phyloP scores from a whole-genome alignment of 2,113 vertebrate species.

The Galbula dea region DNA sequence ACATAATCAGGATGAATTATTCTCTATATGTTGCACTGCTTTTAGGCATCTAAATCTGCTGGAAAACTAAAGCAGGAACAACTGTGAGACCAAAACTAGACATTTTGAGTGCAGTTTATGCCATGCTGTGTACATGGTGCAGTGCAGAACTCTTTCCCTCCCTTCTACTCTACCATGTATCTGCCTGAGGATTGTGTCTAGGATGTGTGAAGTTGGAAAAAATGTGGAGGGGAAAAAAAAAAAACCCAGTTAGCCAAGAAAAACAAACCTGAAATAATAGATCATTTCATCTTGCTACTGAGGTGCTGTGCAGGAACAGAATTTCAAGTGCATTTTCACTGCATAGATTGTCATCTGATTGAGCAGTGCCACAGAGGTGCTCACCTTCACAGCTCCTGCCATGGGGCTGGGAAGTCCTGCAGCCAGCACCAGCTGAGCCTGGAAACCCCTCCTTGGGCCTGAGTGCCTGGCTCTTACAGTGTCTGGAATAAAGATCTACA shows the following conservation, averaged over 20 bases:
- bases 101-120: background rate
- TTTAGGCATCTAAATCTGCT: background rate
- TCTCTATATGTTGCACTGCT: background rate
- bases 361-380: background rate
- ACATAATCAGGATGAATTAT: background rate
- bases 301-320: background rate
- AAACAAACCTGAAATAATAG: background rate
- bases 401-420: background rate
- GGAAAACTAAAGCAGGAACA: background rate
- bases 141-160: background rate
- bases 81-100: background rate
- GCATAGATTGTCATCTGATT: background rate
- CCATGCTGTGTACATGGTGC: background rate
- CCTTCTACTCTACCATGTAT: background rate
- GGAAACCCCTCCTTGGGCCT: background rate
- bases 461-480: background rate
- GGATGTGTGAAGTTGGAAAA: background rate
- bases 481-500: background rate
- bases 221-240: fast-evolving
- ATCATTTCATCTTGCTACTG: background rate
- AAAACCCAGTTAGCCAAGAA: background rate
- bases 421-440: background rate
- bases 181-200: background rate
- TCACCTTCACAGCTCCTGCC: background rate
- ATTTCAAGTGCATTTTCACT: background rate